Evolutionary conservation across 2,888 invertebrate genomes (phyloP).

Genomic region (Spialia ferax): DNA sequence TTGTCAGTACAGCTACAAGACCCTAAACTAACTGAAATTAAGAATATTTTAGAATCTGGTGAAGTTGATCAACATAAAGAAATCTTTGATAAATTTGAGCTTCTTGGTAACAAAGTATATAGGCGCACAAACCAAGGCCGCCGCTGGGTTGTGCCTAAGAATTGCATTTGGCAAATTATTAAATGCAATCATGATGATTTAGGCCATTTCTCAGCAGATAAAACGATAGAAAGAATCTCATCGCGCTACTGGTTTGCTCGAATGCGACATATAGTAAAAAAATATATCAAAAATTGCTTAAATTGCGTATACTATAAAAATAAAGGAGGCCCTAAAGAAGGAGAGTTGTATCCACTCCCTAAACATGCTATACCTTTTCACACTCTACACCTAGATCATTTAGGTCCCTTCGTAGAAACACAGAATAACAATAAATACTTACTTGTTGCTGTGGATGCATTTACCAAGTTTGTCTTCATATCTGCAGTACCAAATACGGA

Average conservation of each 20-base stretch:
- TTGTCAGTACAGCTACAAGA: too few species aligned
- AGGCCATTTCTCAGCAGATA: conserved; percentile 55
- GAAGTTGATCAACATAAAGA: neutral
- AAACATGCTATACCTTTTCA: conserved; percentile 37
- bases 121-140: neutral
- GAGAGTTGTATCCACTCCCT: conserved; percentile 42
- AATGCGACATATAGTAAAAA: conserved; percentile 58
- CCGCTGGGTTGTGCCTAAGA: neutral
- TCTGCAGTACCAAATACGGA: neutral
- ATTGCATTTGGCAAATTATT: neutral
- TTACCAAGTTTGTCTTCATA: conserved; percentile 33
- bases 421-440: conserved; percentile 28
- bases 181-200: conserved; percentile 55
- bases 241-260: conserved; percentile 64
- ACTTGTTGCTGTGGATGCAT: conserved; percentile 25
- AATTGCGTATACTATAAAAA: conserved; percentile 33
- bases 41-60: neutral
- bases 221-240: conserved; percentile 53
- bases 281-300: conserved; percentile 54
- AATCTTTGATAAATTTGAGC: neutral
- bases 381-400: conserved; percentile 38
- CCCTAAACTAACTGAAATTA: neutral
- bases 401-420: conserved; percentile 40
- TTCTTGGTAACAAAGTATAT: neutral
- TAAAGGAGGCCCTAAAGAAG: conserved; percentile 42